Evolutionary conservation across 2,797 vertebrate species (phyloP).

Genomic region (Melanotaenia pygmaea): DNA sequence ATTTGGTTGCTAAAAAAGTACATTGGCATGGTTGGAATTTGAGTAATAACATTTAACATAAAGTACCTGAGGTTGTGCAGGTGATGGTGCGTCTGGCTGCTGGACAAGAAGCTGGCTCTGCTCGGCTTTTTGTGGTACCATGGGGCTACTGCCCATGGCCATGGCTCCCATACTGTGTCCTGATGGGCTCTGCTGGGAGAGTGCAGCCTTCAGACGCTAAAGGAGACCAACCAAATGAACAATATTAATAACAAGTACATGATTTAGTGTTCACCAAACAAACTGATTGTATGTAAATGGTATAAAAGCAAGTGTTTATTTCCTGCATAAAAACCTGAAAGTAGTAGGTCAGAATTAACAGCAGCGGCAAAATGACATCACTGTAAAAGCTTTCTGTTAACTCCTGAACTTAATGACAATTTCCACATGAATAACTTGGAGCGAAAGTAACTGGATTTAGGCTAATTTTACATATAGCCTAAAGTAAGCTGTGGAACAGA

Average conservation of each 20-base stretch:
- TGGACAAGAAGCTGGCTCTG: conserved; percentile 93
- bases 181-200: conserved; percentile 89
- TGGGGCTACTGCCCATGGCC: conserved; percentile 88
- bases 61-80: conserved; percentile 88
- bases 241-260: conserved; percentile 22
- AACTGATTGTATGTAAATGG: conserved; percentile 3
- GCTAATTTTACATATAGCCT: neutral
- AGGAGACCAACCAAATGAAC: conserved; percentile 25
- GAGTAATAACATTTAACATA: neutral
- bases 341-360: conserved; percentile 1
- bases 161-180: conserved; percentile 86
- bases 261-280: neutral
- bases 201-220: conserved; percentile 93
- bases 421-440: neutral
- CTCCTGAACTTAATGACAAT: neutral
- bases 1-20: neutral
- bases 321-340: neutral
- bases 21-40: neutral
- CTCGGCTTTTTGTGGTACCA: conserved; percentile 91
- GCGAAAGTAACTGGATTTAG: neutral
- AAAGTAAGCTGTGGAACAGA: neutral
- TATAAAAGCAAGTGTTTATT: neutral
- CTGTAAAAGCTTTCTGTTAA: neutral
- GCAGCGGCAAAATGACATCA: neutral
- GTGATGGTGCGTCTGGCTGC: conserved; percentile 92